Evolutionary conservation across 1,140 invertebrate genomes (phyloP).

Genomic region (Aphelenchoides besseyi): DNA sequence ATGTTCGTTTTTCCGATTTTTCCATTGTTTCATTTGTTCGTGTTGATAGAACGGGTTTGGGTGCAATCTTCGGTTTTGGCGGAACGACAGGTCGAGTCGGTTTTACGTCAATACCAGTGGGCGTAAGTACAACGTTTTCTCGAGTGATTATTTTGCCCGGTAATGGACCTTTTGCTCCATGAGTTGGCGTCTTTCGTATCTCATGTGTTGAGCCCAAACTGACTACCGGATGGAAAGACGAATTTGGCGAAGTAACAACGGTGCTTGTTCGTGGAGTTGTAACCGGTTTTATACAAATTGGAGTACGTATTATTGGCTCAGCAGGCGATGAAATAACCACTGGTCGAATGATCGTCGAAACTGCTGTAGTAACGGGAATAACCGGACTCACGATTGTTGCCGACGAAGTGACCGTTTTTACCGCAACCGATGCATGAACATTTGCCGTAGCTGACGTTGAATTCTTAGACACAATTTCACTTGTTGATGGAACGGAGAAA

Average conservation of each 20-base stretch:
- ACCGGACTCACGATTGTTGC: background rate
- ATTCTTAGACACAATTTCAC: background rate
- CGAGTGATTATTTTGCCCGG: slow-evolving; percentile 33
- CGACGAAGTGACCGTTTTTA: slow-evolving; percentile 7
- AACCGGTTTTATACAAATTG: background rate
- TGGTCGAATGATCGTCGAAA: slow-evolving; percentile 30
- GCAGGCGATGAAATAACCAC: slow-evolving; percentile 20
- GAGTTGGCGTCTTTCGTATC: background rate
- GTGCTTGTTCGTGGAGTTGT: background rate
- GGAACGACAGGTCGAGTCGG: slow-evolving; percentile 36
- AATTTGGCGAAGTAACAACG: slow-evolving; percentile 7
- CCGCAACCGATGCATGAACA: background rate
- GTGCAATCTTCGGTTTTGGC: slow-evolving; percentile 38
- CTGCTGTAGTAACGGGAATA: background rate
- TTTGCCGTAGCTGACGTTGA: background rate
- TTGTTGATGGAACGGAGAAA: slow-evolving; percentile 10
- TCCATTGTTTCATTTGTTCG: background rate
- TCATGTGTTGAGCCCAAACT: background rate
- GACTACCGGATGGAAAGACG: slow-evolving; percentile 21
- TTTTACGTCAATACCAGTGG: slow-evolving; percentile 31
- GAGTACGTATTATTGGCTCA: background rate
- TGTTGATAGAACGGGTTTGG: slow-evolving; percentile 8
- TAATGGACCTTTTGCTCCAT: slow-evolving; percentile 26
- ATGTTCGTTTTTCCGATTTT: background rate
- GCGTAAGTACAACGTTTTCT: slow-evolving; percentile 38